These are phyloP conservation scores for Hipparchia semele DNA, from an alignment of 2,888 invertebrate genomes.

Conservation along the genomic window DNA sequence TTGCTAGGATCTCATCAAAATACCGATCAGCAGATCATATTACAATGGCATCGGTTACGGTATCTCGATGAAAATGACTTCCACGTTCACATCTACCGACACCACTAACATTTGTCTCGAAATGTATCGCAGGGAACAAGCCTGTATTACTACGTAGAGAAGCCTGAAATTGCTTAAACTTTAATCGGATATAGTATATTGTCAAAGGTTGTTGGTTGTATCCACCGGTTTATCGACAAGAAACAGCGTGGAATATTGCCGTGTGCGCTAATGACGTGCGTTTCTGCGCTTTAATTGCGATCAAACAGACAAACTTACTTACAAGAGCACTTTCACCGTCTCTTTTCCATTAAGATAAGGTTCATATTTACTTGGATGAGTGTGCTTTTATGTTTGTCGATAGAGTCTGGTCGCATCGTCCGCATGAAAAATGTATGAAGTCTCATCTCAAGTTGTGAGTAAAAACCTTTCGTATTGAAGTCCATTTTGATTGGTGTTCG, in stretches of 20 bases:
- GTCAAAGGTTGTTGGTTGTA: conserved; percentile 39
- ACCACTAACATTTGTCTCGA: conserved; percentile 5
- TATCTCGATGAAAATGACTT: conserved; percentile 57
- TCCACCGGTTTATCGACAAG: conserved; percentile 59
- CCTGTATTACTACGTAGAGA: conserved; percentile 5
- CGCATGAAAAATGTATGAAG: conserved; percentile 80
- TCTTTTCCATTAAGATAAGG: conserved; percentile 42
- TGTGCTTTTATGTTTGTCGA: conserved; percentile 45
- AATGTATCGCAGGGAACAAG: conserved; percentile 32
- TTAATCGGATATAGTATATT: conserved; percentile 22
- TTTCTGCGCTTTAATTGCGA: conserved; percentile 80
- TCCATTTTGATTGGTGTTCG: conserved; percentile 71
- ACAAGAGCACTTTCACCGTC: conserved; percentile 36
- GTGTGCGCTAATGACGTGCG: conserved; percentile 77
- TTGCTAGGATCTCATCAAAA: conserved; percentile 66
- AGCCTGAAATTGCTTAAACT: conserved; percentile 18
- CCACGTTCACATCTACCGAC: conserved; percentile 40
- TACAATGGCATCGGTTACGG: conserved; percentile 60
- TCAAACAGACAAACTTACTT: conserved; percentile 64
- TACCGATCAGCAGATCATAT: conserved; percentile 70
- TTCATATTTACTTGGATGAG: conserved; percentile 33
- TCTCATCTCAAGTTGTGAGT: conserved; percentile 62
- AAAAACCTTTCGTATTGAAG: conserved; percentile 69
- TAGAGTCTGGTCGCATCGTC: conserved; percentile 58
- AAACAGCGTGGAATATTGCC: conserved; percentile 81